Conservation (phyloP, 2,113 vertebrate species). For the Eira barbara region DNA sequence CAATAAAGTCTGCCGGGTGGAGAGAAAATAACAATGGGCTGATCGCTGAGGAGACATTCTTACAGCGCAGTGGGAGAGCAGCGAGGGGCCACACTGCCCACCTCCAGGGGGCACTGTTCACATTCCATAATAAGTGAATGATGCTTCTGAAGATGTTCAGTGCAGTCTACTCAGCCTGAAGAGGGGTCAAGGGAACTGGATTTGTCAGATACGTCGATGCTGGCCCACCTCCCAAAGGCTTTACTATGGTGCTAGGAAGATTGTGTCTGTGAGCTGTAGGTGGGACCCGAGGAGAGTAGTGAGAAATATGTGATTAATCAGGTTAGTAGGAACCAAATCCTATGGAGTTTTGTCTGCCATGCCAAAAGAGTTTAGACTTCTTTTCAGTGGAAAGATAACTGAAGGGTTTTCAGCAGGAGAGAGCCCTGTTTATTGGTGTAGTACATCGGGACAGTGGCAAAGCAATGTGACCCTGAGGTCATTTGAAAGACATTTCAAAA, state of each 20-base stretch:
- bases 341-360: background rate
- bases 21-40: background rate
- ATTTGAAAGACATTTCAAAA: background rate
- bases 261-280: background rate
- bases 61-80: background rate
- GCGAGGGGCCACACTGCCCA: no score
- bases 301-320: background rate
- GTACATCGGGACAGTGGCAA: background rate
- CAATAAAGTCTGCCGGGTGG: background rate
- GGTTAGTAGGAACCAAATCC: background rate
- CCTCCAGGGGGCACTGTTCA: background rate
- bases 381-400: background rate
- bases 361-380: background rate
- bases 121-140: background rate
- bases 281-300: background rate
- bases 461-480: background rate
- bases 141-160: background rate
- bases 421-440: background rate
- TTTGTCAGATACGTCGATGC: background rate
- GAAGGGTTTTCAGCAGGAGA: background rate
- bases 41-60: background rate
- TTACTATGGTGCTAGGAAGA: background rate
- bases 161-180: background rate
- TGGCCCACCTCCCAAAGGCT: background rate
- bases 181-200: background rate